Evolutionary conservation across 2,888 invertebrate genomes (phyloP), one percentile per base, ranked within the genome.

Genomic region (Hedychridium roseum): DNA sequence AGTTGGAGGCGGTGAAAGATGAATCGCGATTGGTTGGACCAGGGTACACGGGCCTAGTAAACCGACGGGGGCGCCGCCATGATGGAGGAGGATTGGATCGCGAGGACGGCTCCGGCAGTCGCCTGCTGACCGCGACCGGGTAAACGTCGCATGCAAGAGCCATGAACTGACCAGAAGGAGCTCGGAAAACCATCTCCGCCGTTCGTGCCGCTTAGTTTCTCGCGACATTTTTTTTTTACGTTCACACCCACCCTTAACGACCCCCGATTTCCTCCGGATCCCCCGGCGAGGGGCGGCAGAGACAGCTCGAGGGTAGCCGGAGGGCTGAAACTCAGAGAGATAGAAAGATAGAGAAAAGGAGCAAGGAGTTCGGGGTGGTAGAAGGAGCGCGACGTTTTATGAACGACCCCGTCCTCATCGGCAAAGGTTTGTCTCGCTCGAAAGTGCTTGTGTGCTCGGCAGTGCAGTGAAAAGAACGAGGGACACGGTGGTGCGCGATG

Each of bases 111-210:
- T 11, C 17, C 37, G 64, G 60, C 70, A 78, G 78, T 78, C 74
- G 76, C 74, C 68, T 71, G 72, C 68, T 74, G 74, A 74, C 72
- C 72, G 78, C 77, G 76, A 76, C 73, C 74, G 75, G 68, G 73
- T 72, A 41, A 59, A 66, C 56, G 61, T 70, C 57, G 66, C 39
- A 54, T 38, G 58, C 59, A 62, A 54, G 66, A 67, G 64, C 65
- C 66, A 75, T 74, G 74, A 68, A 70, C 64, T 72, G 57, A n/a
- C n/a, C n/a, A n/a, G n/a, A n/a, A n/a, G n/a, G n/a, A 70, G 51
- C 54, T 49, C 39, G 53, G n/a, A 48, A 21, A 11, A 31, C 7
- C n/a, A 11, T 5, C 16, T 23, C 43, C 52, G 46, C 49, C 52
- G 54, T 51, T 64, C 55, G 68, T 63, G 59, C 56, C 57, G 60